A percentile compares a stretch with the other conserved stretches of the same genome.
Evolutionary conservation across 2,888 invertebrate genomes (phyloP).

Genomic region (Ecliptopera silaceata): DNA sequence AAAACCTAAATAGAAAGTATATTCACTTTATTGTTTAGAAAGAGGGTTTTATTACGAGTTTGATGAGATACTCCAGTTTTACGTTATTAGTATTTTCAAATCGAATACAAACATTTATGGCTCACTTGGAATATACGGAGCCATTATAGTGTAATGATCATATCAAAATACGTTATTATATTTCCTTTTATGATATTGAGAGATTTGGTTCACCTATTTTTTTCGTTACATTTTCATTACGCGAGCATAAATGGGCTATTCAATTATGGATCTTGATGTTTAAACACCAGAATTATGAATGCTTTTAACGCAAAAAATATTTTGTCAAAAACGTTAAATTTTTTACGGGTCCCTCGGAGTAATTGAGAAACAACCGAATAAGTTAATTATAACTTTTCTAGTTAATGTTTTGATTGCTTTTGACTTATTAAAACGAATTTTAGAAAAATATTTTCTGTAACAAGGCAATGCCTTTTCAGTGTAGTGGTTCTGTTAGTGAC

Average conservation of each 20-base stretch:
- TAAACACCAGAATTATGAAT: background rate
- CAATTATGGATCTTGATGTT: background rate
- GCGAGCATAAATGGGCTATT: background rate
- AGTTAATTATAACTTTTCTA: constrained; percentile 26
- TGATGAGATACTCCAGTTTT: constrained; percentile 41
- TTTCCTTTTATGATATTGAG: constrained; percentile 35
- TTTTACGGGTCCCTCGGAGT: constrained; percentile 2
- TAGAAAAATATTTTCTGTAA: background rate
- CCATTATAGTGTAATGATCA: constrained; percentile 39
- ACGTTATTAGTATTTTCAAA: constrained; percentile 45
- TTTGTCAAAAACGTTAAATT: background rate
- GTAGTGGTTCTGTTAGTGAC: too few relatives aligned
- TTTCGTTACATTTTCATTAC: constrained; percentile 16
- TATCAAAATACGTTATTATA: constrained; percentile 34
- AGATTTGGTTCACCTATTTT: constrained; percentile 25
- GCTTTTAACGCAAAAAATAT: background rate
- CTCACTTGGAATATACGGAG: constrained; percentile 31
- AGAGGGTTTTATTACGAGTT: constrained; percentile 40
- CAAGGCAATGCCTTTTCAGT: background rate
- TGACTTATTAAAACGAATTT: constrained; percentile 22
- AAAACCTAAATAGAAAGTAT: background rate
- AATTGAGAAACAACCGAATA: constrained; percentile 16
- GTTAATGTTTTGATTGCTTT: constrained; percentile 28
- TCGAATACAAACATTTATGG: constrained; percentile 42
- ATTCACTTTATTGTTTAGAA: constrained; percentile 40